Percentiles rank a stretch among this genome's conserved stretches.
Conservation (phyloP, 2,113 vertebrate genomes). For the Onychostoma macrolepis region DNA sequence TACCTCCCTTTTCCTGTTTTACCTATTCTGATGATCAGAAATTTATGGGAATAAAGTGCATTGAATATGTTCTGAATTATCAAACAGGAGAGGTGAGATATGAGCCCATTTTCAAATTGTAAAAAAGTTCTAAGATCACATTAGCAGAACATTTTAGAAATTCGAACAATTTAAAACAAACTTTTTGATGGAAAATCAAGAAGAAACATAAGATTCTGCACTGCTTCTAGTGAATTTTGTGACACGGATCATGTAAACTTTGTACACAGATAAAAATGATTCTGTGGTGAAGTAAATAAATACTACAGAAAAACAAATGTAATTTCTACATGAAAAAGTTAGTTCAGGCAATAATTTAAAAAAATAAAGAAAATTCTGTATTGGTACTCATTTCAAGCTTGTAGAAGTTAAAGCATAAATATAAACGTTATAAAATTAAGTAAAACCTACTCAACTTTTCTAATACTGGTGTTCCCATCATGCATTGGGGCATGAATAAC, state of each 20-base stretch:
- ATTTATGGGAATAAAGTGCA: neutral
- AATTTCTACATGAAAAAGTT: no score
- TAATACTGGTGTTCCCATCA: no score
- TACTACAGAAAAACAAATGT: no score
- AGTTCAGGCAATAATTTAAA: no score
- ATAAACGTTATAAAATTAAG: no score
- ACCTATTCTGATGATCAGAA: neutral
- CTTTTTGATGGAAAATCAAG: neutral
- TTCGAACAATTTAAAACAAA: neutral
- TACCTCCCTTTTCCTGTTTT: slow-evolving; percentile 22
- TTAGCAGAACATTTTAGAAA: neutral
- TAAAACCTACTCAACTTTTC: no score
- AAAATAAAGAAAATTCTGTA: no score
- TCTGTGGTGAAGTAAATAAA: no score
- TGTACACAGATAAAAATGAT: neutral
- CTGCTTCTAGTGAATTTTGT: neutral
- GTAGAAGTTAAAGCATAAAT: no score
- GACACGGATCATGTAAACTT: neutral
- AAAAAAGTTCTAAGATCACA: neutral
- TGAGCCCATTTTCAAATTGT: neutral
- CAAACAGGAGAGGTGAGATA: neutral
- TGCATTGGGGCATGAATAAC: no score
- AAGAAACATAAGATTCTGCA: neutral
- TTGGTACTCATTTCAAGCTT: no score
- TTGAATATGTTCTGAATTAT: slow-evolving; percentile 21